Evolutionary conservation across 2,888 invertebrate species (phyloP).

Genomic region (Sarcophaga caerulescens): DNA sequence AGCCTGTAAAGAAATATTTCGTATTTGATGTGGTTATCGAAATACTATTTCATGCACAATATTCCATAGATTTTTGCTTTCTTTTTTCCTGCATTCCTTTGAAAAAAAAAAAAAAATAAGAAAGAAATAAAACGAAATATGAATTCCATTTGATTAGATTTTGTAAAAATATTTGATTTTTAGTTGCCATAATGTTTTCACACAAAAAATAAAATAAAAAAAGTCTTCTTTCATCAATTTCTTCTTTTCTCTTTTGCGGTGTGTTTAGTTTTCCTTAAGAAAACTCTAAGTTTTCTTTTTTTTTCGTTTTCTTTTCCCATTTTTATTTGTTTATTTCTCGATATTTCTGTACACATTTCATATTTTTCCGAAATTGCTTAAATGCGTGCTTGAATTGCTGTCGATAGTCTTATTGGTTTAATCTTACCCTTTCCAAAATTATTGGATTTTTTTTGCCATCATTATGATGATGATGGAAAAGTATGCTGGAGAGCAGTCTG

Average conservation of each 20-base stretch:
- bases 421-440: too few species aligned
- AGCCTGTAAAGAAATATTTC: conserved; percentile 47
- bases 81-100: not conserved
- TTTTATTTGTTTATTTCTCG: not conserved
- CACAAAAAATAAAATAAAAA: too few species aligned
- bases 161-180: conserved; percentile 50
- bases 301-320: too few species aligned
- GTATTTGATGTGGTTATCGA: conserved; percentile 28
- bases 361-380: conserved; percentile 40
- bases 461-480: conserved; percentile 20
- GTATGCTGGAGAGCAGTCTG: not conserved
- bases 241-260: not conserved
- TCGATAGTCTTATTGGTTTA: conserved; percentile 40
- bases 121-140: conserved; percentile 6
- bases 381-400: conserved; percentile 56
- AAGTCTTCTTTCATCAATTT: not conserved
- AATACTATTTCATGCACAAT: not conserved
- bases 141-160: conserved; percentile 57
- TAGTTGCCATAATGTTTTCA: not conserved
- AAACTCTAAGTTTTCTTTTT: conserved; percentile 50
- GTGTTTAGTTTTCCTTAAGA: not conserved
- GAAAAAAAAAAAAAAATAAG: not conserved
- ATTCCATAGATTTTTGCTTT: conserved; percentile 5
- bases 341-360: not conserved
- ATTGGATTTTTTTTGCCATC: not conserved